Evolutionary conservation across 2,797 vertebrate genomes (phyloP).

Genomic region (Cynodonichthys magdalenae): DNA sequence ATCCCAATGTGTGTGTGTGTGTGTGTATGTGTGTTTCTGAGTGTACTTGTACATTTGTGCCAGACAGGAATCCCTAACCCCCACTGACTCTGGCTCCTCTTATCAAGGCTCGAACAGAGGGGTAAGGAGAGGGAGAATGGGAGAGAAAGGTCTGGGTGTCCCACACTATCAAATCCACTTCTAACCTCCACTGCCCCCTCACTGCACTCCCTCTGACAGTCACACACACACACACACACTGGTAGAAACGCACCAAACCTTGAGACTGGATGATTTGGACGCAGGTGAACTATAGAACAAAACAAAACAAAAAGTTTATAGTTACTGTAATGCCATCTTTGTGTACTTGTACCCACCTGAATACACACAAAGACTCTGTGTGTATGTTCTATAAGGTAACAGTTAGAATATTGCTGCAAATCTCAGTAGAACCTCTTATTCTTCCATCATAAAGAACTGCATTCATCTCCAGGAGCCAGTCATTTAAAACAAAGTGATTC

Average conservation of each 20-base stretch:
- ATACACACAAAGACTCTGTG: background rate
- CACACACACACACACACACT: slow-evolving; percentile 39
- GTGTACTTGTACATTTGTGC: slow-evolving; percentile 68
- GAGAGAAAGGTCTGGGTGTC: slow-evolving; percentile 59
- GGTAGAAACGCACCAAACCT: slow-evolving; percentile 57
- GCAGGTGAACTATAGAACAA: slow-evolving; percentile 65
- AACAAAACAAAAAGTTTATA: slow-evolving; percentile 54
- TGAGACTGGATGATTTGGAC: slow-evolving; percentile 64
- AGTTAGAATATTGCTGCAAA: background rate
- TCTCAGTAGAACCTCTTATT: background rate
- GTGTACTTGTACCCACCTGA: background rate
- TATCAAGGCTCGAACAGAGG: slow-evolving; percentile 76
- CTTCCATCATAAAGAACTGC: background rate
- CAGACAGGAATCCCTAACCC: slow-evolving; percentile 85
- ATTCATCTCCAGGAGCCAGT: background rate
- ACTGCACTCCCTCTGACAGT: slow-evolving; percentile 29
- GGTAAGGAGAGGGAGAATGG: slow-evolving; percentile 35
- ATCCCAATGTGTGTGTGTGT: slow-evolving; percentile 59
- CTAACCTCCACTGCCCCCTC: slow-evolving; percentile 53
- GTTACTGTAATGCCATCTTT: slow-evolving; percentile 31
- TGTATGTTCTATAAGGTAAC: no score
- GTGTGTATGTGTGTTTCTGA: slow-evolving; percentile 42
- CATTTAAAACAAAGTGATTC: background rate
- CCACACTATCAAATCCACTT: slow-evolving; percentile 61
- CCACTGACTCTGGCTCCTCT: slow-evolving; percentile 81